A percentile compares a stretch with the other conserved stretches of the same genome.
These are phyloP conservation scores for Malurus cyaneus DNA, from an alignment of 2,113 vertebrate genomes.

Conservation along the genomic window DNA sequence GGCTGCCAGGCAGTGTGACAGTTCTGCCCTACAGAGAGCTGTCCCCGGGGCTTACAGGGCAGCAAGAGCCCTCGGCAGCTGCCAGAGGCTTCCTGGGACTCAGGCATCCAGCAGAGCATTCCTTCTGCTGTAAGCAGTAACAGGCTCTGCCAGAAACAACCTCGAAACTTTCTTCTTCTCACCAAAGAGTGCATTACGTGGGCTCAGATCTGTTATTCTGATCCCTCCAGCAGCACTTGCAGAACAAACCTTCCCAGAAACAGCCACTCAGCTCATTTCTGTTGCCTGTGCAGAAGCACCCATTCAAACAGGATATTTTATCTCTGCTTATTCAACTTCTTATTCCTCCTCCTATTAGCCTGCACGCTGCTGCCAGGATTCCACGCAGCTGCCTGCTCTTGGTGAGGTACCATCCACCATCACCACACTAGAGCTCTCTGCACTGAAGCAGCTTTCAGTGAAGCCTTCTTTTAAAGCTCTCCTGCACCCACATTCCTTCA, in stretches of 20 bases:
- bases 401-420: neutral
- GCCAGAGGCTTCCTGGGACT: neutral
- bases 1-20: rapidly evolving
- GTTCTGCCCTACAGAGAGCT: neutral
- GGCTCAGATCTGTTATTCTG: neutral
- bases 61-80: neutral
- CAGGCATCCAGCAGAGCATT: neutral
- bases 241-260: neutral
- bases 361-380: neutral
- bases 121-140: neutral
- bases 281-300: neutral
- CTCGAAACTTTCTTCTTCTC: neutral
- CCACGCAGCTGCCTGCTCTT: neutral
- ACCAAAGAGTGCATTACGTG: rapidly evolving
- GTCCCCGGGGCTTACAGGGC: neutral
- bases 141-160: neutral
- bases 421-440: neutral
- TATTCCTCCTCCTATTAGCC: neutral
- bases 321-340: neutral
- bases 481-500: neutral
- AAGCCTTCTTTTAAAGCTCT: neutral
- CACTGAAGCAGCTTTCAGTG: neutral
- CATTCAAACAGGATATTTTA: neutral
- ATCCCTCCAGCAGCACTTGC: neutral
- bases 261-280: neutral